Conservation (phyloP, 2,888 invertebrate genomes). For the Anthrax anthrax region DNA sequence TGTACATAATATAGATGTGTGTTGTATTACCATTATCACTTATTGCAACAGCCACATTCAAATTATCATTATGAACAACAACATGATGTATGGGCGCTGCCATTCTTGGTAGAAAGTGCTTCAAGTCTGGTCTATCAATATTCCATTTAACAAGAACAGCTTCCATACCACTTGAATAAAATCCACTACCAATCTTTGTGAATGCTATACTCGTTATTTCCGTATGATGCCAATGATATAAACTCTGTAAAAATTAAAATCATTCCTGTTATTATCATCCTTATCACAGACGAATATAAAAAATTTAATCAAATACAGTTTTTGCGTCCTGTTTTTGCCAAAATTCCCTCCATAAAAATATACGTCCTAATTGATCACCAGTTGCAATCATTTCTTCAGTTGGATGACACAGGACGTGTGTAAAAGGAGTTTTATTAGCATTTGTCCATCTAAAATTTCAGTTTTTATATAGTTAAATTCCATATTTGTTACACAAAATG, state of each 20-base stretch:
- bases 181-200: slow-evolving; percentile 45
- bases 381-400: slow-evolving; percentile 48
- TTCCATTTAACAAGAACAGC: slow-evolving; percentile 66
- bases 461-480: neutral
- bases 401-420: slow-evolving; percentile 54
- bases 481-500: neutral
- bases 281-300: no score
- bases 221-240: slow-evolving; percentile 65
- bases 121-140: slow-evolving; percentile 34
- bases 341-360: slow-evolving; percentile 47
- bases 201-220: slow-evolving; percentile 52
- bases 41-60: slow-evolving; percentile 48
- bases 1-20: no score
- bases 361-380: slow-evolving; percentile 50
- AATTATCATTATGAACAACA: slow-evolving; percentile 44
- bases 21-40: slow-evolving; percentile 47
- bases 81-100: slow-evolving; percentile 51
- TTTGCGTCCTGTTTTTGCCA: slow-evolving; percentile 17
- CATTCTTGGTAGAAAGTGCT: slow-evolving; percentile 52
- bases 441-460: slow-evolving; percentile 16
- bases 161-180: slow-evolving; percentile 67
- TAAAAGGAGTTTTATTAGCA: slow-evolving; percentile 28
- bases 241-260: slow-evolving; percentile 22
- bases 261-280: no score
- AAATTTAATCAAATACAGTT: slow-evolving; percentile 4